Percentiles rank a stretch among this genome's conserved stretches.
phyloP scores from a whole-genome alignment of 2,113 vertebrate species.

The Oncorhynchus kisutch region DNA sequence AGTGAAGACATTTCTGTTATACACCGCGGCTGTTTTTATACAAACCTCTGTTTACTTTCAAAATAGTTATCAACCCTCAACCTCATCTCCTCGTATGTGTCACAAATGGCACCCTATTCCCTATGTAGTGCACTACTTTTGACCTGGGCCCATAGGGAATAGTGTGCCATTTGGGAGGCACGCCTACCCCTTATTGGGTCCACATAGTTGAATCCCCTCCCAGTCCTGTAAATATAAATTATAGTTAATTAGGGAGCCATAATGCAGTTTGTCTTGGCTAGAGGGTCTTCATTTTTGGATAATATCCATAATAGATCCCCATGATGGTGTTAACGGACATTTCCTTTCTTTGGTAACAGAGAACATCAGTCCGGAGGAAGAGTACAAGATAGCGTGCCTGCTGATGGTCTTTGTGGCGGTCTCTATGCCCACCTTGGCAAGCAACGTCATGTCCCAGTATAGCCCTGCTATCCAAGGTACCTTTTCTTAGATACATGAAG shows the following conservation, averaged over 20 bases:
- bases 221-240: slow-evolving; percentile 20
- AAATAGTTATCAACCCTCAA: slow-evolving; percentile 27
- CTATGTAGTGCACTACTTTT: too few relatives aligned
- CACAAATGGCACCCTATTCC: too few relatives aligned
- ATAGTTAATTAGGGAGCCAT: slow-evolving; percentile 14
- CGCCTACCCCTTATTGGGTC: background rate
- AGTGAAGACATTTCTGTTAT: slow-evolving; percentile 11
- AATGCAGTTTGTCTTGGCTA: slow-evolving; percentile 15
- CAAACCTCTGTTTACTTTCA: slow-evolving; percentile 22
- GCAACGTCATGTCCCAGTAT: slow-evolving; percentile 98
- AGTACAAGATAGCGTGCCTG: slow-evolving; percentile 98
- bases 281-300: background rate
- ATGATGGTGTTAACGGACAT: background rate
- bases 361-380: slow-evolving; percentile 98
- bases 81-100: background rate
- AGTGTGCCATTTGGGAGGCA: too few relatives aligned
- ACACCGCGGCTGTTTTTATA: background rate
- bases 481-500: background rate
- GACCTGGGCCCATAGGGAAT: too few relatives aligned
- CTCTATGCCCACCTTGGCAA: slow-evolving; percentile 92
- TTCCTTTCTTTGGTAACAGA: slow-evolving; percentile 69
- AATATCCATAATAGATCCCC: background rate
- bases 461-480: slow-evolving; percentile 97
- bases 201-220: slow-evolving; percentile 19
- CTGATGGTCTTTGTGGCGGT: slow-evolving; percentile 99